Conservation (phyloP, 2,888 invertebrate genomes). For the Ernsta delagoae region DNA sequence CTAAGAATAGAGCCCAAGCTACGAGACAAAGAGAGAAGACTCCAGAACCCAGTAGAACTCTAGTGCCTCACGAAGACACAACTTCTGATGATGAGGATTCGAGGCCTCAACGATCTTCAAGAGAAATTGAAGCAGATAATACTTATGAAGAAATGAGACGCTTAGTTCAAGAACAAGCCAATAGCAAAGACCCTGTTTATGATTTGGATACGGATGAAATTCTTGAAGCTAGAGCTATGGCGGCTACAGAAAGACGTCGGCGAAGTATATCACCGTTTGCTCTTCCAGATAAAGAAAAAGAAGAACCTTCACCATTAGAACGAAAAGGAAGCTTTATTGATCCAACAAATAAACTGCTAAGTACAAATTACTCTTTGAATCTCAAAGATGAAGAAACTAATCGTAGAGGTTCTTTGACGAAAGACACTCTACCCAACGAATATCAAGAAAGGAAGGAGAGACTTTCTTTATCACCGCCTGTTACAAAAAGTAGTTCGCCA, state of each 20-base stretch:
- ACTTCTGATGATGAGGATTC: constrained; percentile 83
- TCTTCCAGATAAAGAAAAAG: constrained; percentile 64
- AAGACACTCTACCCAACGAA: constrained; percentile 57
- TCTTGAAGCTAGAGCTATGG: constrained; percentile 72
- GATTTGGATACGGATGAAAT: constrained; percentile 76
- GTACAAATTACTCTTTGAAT: constrained; percentile 70
- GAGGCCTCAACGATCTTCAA: constrained; percentile 59
- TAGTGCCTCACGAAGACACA: constrained; percentile 85
- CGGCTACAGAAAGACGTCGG: constrained; percentile 74
- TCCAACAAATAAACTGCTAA: constrained; percentile 76
- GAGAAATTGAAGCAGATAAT: constrained; percentile 78
- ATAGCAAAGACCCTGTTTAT: constrained; percentile 74
- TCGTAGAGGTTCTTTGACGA: constrained; percentile 66
- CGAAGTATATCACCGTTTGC: constrained; percentile 83
- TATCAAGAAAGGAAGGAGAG: constrained; percentile 39
- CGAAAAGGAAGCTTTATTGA: constrained; percentile 80
- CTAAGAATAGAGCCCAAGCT: constrained; percentile 82
- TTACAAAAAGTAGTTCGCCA: constrained; percentile 61
- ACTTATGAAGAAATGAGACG: constrained; percentile 80
- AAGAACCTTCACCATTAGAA: constrained; percentile 62
- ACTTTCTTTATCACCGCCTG: constrained; percentile 61
- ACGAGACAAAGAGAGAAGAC: constrained; percentile 79
- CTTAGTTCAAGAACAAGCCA: constrained; percentile 69
- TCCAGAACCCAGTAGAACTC: constrained; percentile 76
- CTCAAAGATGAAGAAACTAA: constrained; percentile 71